Evolutionary conservation across 2,797 vertebrate genomes (phyloP).

Genomic region (Propithecus deckenii): DNA sequence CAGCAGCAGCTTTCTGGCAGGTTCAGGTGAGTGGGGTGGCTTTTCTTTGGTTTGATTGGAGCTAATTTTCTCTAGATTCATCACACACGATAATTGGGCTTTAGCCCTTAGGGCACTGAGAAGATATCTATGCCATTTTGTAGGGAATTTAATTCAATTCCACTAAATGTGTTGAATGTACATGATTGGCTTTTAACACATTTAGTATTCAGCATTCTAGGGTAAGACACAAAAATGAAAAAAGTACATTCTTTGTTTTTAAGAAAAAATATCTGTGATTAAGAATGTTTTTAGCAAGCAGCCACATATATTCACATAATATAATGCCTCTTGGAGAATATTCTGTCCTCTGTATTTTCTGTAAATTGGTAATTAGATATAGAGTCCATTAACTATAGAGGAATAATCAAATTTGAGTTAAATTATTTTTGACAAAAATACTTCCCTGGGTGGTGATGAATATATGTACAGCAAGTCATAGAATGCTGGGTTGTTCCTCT

Average conservation of each 20-base stretch:
- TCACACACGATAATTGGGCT: background rate
- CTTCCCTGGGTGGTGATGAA: background rate
- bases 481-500: background rate
- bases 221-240: background rate
- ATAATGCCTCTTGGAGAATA: background rate
- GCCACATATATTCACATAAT: background rate
- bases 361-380: background rate
- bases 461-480: background rate
- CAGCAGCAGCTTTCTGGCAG: background rate
- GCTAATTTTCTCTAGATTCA: background rate
- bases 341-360: background rate
- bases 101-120: background rate
- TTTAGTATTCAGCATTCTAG: background rate
- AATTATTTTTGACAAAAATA: background rate
- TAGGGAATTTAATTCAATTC: conserved; percentile 27
- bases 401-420: background rate
- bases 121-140: background rate
- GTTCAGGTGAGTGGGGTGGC: background rate
- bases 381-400: background rate
- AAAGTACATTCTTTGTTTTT: background rate
- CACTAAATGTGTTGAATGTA: background rate
- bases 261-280: background rate
- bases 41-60: background rate
- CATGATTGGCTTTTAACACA: background rate
- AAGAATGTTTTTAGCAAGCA: background rate